Evolutionary conservation across 2,113 vertebrate genomes (phyloP), one percentile per base, ranked within the genome.

Genomic region (Peromyscus polionotus): DNA sequence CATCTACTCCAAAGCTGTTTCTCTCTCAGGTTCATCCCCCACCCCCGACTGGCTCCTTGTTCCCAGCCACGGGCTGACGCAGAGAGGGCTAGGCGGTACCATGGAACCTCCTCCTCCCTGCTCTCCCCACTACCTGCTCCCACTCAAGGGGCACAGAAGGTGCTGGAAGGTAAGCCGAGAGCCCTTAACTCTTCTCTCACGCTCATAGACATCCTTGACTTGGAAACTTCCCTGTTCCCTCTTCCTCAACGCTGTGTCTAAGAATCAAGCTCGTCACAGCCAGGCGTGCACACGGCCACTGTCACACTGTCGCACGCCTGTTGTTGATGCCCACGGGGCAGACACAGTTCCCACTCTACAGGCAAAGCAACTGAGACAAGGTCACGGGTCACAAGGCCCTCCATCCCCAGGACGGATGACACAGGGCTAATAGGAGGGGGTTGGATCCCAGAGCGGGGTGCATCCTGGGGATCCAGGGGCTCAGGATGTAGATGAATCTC

Each of bases 51-150:
- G 4, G 4, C 57, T 61, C 33, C 89, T n/a, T 54, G 24, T 28
- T 72, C 51, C 68, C 51, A 17, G 51, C 14, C 54, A 10, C 5
- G 22, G 70, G 28, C 36, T 54, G 36, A 16, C 17, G 14, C n/a
- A 45, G 39, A 31, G 14, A 33, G 45, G 19, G 8, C 63, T 36
- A 48, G 54, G 2, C 20, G 45, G 26, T 19, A 9, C 22, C 42
- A 20, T 13, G 63, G 63, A 22, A 4, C 42, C 12, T 45, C 1
- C 28, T 72, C 5, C 48, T 17, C 51, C 39, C 65, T 13, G 2
- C 9, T 0, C 2, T 5, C 39, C 81, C 14, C 72, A n/a, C 8
- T 0, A 10, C 26, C 51, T 24, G 16, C 2, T 3, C 48, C 17
- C 22, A 31, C 36, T n/a, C 22, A 73, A 88, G 51, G 51, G 67